These are phyloP conservation scores for Protobothrops mucrosquamatus DNA, from an alignment of 2,113 vertebrate species.

Conservation along the genomic window DNA sequence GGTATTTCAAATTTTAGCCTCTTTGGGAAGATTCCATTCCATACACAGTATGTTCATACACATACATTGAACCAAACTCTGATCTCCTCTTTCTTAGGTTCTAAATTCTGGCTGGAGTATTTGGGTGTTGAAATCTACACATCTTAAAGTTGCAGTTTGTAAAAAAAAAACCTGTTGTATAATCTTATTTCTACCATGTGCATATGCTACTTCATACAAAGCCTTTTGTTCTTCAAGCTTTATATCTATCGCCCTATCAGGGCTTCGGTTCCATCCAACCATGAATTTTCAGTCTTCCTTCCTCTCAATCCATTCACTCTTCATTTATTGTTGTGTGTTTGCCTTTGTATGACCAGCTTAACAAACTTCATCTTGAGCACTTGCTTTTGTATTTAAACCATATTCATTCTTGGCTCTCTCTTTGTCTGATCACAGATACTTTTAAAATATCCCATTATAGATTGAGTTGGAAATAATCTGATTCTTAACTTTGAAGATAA, in stretches of 20 bases:
- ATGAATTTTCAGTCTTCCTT: neutral
- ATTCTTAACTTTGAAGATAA: neutral
- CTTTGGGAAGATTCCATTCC: neutral
- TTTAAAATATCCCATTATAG: neutral
- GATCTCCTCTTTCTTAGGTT: neutral
- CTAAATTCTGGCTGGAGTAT: neutral
- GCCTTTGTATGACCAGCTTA: neutral
- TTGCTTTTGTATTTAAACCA: neutral
- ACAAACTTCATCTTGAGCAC: neutral
- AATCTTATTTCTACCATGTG: neutral
- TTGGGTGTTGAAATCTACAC: neutral
- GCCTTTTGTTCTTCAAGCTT: neutral
- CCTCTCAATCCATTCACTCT: neutral
- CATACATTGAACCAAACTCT: neutral
- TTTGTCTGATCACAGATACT: neutral
- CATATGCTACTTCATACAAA: neutral
- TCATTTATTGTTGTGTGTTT: neutral
- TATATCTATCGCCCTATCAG: neutral
- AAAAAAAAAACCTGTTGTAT: neutral
- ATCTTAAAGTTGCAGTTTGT: neutral
- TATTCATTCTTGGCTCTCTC: neutral
- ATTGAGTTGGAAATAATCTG: neutral
- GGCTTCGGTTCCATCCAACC: neutral
- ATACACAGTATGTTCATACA: neutral
- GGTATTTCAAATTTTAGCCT: neutral